Evolutionary conservation across 2,113 vertebrate species (phyloP), one percentile per base, ranked within the genome.

Genomic region (Eulemur macaco): DNA sequence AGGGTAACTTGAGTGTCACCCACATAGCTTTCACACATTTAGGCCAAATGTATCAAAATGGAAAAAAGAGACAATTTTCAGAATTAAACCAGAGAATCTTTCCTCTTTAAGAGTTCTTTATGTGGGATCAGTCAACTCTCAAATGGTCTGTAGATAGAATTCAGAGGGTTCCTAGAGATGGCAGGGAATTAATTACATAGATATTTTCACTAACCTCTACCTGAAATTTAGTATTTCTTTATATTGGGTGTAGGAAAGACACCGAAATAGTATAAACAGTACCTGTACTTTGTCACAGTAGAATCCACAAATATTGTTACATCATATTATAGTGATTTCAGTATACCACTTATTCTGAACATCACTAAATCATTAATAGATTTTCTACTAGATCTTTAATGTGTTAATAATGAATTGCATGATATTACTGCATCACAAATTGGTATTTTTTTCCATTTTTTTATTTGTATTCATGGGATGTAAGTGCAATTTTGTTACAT

Each of bases 141-240:
- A 90, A 45, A 63, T 31, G 39, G 23, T 86, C 39, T 42, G 6
- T 4, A 77, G 45, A 20, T 12, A 74, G 76, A 86, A 80, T 64
- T 94, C 63, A 76, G 42, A 42, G 29, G 18, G 3, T 45, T 27
- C 85, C 37, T 92, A 63, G n/a, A 85, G 54, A 45, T 87, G 27
- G 25, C 25, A 20, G 42, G 74, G 73, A 69, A 25, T 76, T 50
- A 83, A 15, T 42, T 77, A 20, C 10, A 23, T 18, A 7, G 7
- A 25, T 86, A 25, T 71, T 88, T 89, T 60, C 45, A 71, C 6
- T 37, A 25, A 31, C 27, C 34, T 92, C 20, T 69, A 64, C 34
- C 81, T 91, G 71, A 85, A 90, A 66, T 73, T 42, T 87, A 73
- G 27, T 17, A 68, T 91, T 66, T 71, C 15, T 89, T 71, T 95